Base-by-base conservation (phyloP, 2,113 vertebrate genomes). In the Halichoerus grypus region DNA sequence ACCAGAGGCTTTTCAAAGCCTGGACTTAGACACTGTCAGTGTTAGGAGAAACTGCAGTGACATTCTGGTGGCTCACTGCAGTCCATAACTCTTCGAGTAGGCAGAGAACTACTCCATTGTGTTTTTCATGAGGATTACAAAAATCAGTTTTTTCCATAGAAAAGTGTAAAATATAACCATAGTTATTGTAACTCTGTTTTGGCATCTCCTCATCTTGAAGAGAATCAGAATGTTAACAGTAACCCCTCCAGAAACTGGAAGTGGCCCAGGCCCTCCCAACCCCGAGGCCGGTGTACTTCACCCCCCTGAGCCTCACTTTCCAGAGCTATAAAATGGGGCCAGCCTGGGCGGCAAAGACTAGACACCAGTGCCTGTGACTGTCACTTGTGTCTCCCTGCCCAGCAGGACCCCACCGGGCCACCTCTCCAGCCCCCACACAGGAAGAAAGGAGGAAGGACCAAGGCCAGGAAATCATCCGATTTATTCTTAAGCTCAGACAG, bases 401-500 rank as follows among this genome's bases (percentile, higher is more conserved):
- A 46, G 22, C 53, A 53, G 53, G 24, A 33, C 57, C 15, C 16
- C 21, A 28, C 8, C 18, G 9, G 33, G 31, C 33, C 46, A 7
- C 74, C 77, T 59, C 51, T 42, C 53, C 79, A 72, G 42, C n/a
- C 8, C 79, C 53, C 7, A 12, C 0, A 3, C 49, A 81, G 67
- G 65, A 86, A 88, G 36, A 81, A 95, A 81, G 57, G 51, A 80
- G 0, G n/a, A 22, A 76, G 33, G 67, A 76, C 36, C 72, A 91
- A 26, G 46, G 61, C 46, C 11, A n/a, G 26, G 71, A 94, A 97
- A 61, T 33, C 24, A 57, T 69, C 24, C 1, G 1, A 18, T 97
- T 96, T 97, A 98, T 97, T 97, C 79, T 71, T 39, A 77, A 85
- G 36, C 69, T 33, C 82, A 33, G 69, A 92, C 95, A 95, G 92